Base-by-base conservation (phyloP, 2,797 vertebrate genomes). In the Lophotriccus pileatus region DNA sequence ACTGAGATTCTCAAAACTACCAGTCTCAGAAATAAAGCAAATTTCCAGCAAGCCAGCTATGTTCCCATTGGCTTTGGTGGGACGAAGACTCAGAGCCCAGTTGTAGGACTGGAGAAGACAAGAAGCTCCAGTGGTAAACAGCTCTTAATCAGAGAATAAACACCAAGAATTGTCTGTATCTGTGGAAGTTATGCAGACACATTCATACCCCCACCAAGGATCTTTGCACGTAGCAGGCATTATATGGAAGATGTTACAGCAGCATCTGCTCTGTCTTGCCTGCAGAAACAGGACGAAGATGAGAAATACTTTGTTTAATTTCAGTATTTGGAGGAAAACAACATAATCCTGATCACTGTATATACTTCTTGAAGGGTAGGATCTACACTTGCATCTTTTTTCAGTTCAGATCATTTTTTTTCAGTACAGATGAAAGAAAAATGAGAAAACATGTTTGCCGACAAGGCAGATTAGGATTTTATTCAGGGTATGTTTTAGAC, bases 341-440 rank as follows among this genome's bases (percentile, higher is more conserved):
- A 23, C 68, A 62, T 86, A 73, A 92, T 81, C 81, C 62, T 49
- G 56, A 55, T 92, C 60, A 46, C 22, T 39, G 19, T 9, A 43
- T 22, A 3, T 43, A 18, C 49, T 52, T 75, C 49, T 52, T 28
- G 37, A 86, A 68, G 56, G 41, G 21, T 5, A 84, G 12, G 47
- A 69, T 73, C 47, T 14, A 36, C 6, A 1, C 53, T 85, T 43
- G 50, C 7, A 10, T 36, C 2, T 34, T 75, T 90, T 70, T 56
- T 59, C 30, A 81, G 67, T 14, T 63, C 14, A 80, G 37, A 83
- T 50, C 7, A 10, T 36, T 2, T 34, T 75, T 90, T 70, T 56
- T 59, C 30, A 81, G 67, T 14, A 67, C 14, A 80, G 37, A 83
- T 50, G 44, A 62, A 88, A 77, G 37, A 47, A 88, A 93, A 89